Base-by-base conservation (phyloP, 2,888 invertebrate species). In the Blastobasis adustella region DNA sequence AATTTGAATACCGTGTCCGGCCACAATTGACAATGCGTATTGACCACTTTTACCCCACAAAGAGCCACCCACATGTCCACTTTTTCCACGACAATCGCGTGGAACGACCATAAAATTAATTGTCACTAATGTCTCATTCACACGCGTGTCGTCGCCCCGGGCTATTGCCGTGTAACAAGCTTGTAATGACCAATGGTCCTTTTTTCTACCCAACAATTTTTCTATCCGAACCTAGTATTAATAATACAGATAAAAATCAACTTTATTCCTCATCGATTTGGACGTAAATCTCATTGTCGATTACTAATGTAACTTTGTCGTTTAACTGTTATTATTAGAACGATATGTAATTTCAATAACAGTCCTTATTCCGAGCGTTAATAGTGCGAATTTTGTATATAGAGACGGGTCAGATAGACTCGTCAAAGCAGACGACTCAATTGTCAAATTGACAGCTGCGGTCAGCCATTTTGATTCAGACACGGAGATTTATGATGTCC, bases 31-130 rank as follows among this genome's bases (percentile, higher is more conserved):
- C 23, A 23, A 23, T 23, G 23, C 23, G 23, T 23, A 23, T 23
- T 23, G 23, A 23, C 23, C 23, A 23, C 23, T 54, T 58, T 60
- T 59, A 54, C 54, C 53, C 52, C 52, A 52, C 50, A 45, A 40
- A 46, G 63, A 54, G 62, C 68, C 76, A 73, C 83, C 78, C 81
- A 69, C 79, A 80, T 80, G 54, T 60, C 49, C 55, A 52, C 38
- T 70, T 76, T 82, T 82, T 74, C 84, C 85, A 84, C 84, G 83
- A 74, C 83, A 85, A 84, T 85, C 79, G 78, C 69, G 68, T 67
- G 71, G 45, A 79, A 81, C 66, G 65, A 60, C 79, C 81, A 82
- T 82, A 81, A 82, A 82, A 82, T 74, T 85, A 85, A 86, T 85
- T 79, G 78, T 76, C 62, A 73, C 73, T 71, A 73, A 76, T 71